A percentile compares a stretch with the other conserved stretches of the same genome.
phyloP scores from a whole-genome alignment of 2,888 invertebrate genomes.

The Globia sparganii region DNA sequence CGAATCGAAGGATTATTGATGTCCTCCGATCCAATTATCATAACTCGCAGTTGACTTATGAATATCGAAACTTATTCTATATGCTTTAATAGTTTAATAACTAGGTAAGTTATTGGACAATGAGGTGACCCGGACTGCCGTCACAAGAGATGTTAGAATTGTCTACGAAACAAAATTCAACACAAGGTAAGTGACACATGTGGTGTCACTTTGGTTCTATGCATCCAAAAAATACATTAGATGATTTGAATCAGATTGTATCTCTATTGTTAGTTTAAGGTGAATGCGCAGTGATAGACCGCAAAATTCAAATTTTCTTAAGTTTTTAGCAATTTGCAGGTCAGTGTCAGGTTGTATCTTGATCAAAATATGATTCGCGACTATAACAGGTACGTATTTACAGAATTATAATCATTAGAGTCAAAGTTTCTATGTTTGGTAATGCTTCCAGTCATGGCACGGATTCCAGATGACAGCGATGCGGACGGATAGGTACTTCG shows the following conservation, averaged over 20 bases:
- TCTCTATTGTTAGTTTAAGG: not conserved
- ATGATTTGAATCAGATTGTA: not conserved
- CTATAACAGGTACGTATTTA: no score
- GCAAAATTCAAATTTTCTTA: no score
- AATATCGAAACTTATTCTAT: not conserved
- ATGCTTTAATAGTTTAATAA: not conserved
- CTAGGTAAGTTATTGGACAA: not conserved
- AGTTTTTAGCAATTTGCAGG: no score
- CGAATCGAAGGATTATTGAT: not conserved
- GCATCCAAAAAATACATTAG: not conserved
- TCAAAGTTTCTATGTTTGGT: not conserved
- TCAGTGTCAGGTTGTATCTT: no score
- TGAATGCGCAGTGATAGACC: no score
- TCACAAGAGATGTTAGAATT: not conserved
- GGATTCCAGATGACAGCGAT: not conserved
- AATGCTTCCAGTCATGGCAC: not conserved
- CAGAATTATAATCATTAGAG: no score
- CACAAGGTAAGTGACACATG: not conserved
- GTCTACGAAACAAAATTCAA: not conserved
- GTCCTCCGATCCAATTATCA: not conserved
- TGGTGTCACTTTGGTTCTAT: not conserved
- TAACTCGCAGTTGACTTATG: no score
- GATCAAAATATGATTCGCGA: no score
- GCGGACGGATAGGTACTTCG: not conserved
- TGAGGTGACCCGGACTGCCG: not conserved